A percentile compares a stretch with the other conserved stretches of the same genome.
Evolutionary conservation across 2,797 vertebrate genomes (phyloP).

Genomic region (Molossus alvarezi): DNA sequence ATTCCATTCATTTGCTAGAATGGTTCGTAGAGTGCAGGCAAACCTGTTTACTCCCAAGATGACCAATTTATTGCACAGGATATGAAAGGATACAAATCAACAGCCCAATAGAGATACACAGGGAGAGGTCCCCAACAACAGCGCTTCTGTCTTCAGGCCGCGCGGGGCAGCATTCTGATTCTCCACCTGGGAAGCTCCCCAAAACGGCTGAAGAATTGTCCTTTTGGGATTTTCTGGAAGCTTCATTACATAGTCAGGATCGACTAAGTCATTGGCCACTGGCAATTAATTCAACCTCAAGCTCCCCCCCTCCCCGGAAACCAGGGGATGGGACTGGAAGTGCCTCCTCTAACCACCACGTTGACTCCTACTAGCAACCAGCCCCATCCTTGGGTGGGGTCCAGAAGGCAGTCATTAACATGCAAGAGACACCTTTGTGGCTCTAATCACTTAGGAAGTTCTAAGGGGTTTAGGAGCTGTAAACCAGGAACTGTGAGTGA

Average conservation of each 20-base stretch:
- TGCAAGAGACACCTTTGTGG: no score
- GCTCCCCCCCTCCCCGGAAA: background rate
- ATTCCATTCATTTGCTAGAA: background rate
- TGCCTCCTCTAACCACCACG: background rate
- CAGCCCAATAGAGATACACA: background rate
- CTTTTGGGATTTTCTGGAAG: background rate
- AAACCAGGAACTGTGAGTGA: background rate
- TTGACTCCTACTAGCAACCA: background rate
- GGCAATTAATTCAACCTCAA: background rate
- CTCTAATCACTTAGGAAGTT: background rate
- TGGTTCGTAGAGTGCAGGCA: background rate
- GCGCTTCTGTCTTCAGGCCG: background rate
- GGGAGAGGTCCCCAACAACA: background rate
- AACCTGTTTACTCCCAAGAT: background rate
- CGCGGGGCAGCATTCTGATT: background rate
- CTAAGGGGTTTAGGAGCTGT: background rate
- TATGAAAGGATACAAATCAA: background rate
- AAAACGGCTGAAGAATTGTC: background rate
- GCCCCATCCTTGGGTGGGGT: no score
- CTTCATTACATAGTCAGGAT: no score
- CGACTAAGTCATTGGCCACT: background rate
- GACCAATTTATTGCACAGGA: background rate
- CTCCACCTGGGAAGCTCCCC: background rate
- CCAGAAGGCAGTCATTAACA: background rate
- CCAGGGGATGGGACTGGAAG: background rate